Percentiles rank a stretch among this genome's conserved stretches.
phyloP scores from a whole-genome alignment of 2,888 invertebrate species.

The Oscheius sp. region DNA sequence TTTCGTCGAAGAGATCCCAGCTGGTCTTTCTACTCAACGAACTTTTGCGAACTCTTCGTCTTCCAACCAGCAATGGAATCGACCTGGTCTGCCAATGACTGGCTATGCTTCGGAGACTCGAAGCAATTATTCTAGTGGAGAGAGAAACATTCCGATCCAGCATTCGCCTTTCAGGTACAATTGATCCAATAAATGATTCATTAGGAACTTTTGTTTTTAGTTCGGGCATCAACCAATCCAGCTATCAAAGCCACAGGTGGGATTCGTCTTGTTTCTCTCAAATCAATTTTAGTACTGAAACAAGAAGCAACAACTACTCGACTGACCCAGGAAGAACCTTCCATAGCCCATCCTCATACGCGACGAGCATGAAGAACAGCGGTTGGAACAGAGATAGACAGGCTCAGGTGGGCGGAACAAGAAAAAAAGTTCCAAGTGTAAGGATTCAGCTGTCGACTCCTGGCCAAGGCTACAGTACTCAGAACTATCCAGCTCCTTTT shows the following conservation, averaged over 20 bases:
- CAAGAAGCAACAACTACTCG: not conserved
- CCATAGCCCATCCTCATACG: conserved; percentile 23
- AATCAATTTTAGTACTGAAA: too few species aligned
- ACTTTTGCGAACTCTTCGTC: not conserved
- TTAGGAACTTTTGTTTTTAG: not conserved
- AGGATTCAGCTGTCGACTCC: not conserved
- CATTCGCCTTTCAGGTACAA: conserved; percentile 24
- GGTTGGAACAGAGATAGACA: conserved; percentile 22
- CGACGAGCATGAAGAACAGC: conserved; percentile 26
- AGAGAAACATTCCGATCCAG: conserved; percentile 24
- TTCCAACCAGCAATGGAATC: conserved; percentile 3
- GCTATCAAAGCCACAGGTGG: not conserved
- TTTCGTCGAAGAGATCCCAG: conserved; percentile 49
- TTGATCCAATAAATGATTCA: not conserved
- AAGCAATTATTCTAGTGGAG: not conserved
- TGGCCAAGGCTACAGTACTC: conserved; percentile 9
- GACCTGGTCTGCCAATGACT: not conserved
- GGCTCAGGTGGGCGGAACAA: conserved; percentile 1
- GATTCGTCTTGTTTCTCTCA: too few species aligned
- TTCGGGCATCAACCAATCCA: conserved; percentile 9
- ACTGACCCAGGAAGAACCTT: conserved; percentile 3
- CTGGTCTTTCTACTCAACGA: conserved; percentile 28
- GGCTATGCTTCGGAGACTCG: conserved; percentile 8
- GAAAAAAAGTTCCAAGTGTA: not conserved
- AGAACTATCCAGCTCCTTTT: not conserved